phyloP scores from a whole-genome alignment of 2,113 vertebrate species.

The Prochilodus magdalenae region DNA sequence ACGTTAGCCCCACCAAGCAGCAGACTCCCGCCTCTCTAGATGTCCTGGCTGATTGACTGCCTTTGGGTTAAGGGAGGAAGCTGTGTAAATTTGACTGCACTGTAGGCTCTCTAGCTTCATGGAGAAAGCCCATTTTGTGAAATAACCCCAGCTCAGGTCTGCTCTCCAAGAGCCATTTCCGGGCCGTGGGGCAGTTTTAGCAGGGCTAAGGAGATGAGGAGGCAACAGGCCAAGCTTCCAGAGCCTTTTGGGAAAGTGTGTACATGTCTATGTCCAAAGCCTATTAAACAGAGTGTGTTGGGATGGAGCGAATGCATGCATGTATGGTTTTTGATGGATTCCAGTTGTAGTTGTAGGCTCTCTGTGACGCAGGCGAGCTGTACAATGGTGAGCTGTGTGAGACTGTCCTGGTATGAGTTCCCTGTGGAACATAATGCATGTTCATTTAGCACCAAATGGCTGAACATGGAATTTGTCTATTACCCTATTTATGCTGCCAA shows the following conservation, averaged over 20 bases:
- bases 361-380: no score
- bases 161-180: not conserved
- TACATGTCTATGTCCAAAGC: not conserved
- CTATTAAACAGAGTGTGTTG: not conserved
- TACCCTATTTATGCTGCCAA: no score
- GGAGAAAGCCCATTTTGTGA: no score
- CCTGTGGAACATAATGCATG: no score
- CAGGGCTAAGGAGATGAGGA: not conserved
- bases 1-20: no score
- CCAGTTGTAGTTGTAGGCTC: not conserved
- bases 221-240: not conserved
- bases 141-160: not conserved
- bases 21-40: no score
- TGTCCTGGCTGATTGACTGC: no score
- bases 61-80: no score
- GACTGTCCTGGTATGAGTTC: not conserved
- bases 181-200: slow-evolving; percentile 7
- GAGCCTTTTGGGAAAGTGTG: not conserved
- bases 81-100: no score
- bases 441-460: no score
- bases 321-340: not conserved
- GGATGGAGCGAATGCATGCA: not conserved
- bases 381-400: not conserved
- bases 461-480: no score
- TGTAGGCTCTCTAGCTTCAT: not conserved